phyloP scores from a whole-genome alignment of 53 echinoderm and acorn worm species.

The Holothuria leucospilota region DNA sequence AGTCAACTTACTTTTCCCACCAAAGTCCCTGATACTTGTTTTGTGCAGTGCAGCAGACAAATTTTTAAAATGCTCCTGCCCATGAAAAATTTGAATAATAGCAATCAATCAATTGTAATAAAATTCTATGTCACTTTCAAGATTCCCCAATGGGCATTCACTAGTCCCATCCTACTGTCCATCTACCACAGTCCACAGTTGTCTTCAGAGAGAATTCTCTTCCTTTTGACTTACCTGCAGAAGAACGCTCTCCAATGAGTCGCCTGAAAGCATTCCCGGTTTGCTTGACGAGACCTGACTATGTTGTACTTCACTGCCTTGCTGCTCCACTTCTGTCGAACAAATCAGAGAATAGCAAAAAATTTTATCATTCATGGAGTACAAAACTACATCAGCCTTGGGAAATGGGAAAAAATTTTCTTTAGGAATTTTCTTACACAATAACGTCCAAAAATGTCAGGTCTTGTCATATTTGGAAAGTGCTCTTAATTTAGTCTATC shows the following conservation, averaged over 20 bases:
- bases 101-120: neutral
- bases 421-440: no score
- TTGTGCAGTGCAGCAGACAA: no score
- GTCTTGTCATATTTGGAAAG: no score
- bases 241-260: slow-evolving; percentile 82
- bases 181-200: no score
- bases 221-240: slow-evolving; percentile 76
- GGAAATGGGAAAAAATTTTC: no score
- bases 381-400: neutral
- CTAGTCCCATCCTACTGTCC: no score
- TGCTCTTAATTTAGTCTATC: no score
- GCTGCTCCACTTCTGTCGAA: slow-evolving; percentile 75
- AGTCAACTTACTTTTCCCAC: no score
- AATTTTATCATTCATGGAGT: neutral
- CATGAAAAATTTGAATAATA: no score
- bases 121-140: neutral
- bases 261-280: slow-evolving; percentile 86
- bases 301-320: slow-evolving; percentile 94
- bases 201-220: neutral
- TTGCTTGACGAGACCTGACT: slow-evolving; percentile 98
- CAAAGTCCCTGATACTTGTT: no score
- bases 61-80: no score
- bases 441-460: no score
- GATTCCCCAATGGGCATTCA: neutral
- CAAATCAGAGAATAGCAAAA: neutral